Evolutionary conservation across 2,888 invertebrate species (phyloP), one percentile per base, ranked within the genome.

Genomic region (Nycteola revayana): DNA sequence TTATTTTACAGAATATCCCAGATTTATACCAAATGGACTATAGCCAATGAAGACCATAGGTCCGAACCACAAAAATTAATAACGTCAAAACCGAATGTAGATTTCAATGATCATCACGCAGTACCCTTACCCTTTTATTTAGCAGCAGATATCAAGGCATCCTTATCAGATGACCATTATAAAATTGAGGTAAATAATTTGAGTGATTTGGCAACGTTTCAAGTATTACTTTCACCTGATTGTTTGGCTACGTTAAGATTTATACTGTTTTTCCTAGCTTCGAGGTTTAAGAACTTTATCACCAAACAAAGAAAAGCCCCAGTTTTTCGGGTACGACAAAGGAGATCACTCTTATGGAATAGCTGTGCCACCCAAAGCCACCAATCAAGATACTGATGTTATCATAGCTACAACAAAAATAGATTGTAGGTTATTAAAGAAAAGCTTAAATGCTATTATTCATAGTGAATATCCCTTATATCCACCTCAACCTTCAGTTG

Each of bases 391-490:
- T 1, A 37, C 46, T 3, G 84, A 85, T 45, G 36, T 81, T 25
- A 43, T 75, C 6, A 72, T 88, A 38, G 87, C 85, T 10, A 48
- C 64, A 1, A 79, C 81, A 1, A 75, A 64, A 53, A 81, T 88
- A 29, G 74, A 84, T 44, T 60, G 70, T n/a, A 65, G 44, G 26
- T 20, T 38, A 22, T 48, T 87, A 30, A 54, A 75, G 9, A 75
- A 65, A 53, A 60, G 66, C 9, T 33, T 59, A 1, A 84, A 77
- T 43, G 57, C 55, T 8, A 57, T 74, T 23, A 33, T 79, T 1
- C 61, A 58, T 40, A 82, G 75, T 36, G 86, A 87, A 18, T 86
- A 66, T 50, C 64, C 82, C 1, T 46, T 87, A 22, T 78, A 60
- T 43, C 84, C 87, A 24, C 72, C 74, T 8, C 55, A 42, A 36